Evolutionary conservation across 1,140 invertebrate species (phyloP).

Genomic region (Paraescarpia echinospica): DNA sequence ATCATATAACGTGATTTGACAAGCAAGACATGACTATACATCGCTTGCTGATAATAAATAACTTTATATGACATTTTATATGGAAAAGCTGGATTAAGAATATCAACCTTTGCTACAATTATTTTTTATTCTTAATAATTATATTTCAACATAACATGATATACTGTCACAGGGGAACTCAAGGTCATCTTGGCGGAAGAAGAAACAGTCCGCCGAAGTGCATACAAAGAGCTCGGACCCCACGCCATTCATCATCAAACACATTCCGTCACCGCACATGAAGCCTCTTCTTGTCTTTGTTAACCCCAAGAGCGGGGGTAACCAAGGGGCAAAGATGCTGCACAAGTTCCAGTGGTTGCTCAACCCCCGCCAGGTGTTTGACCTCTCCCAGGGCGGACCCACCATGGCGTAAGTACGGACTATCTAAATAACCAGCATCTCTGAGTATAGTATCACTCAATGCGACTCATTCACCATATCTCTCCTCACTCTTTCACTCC

Average conservation of each 20-base stretch:
- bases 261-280: slow-evolving; percentile 82
- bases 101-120: too few species aligned
- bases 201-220: slow-evolving; percentile 73
- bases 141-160: too few species aligned
- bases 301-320: slow-evolving; percentile 70
- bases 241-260: slow-evolving; percentile 77
- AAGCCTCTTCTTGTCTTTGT: slow-evolving; percentile 86
- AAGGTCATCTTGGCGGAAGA: slow-evolving; percentile 87
- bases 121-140: too few species aligned
- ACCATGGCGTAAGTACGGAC: slow-evolving; percentile 72
- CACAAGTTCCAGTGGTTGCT: slow-evolving; percentile 70
- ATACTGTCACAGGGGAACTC: slow-evolving; percentile 70
- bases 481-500: too few species aligned
- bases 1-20: too few species aligned
- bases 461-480: too few species aligned
- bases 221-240: slow-evolving; percentile 61
- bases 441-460: too few species aligned
- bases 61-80: too few species aligned
- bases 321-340: slow-evolving; percentile 68
- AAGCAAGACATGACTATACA: too few species aligned
- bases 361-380: slow-evolving; percentile 80
- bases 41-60: too few species aligned
- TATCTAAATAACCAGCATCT: too few species aligned
- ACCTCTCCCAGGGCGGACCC: slow-evolving; percentile 93
- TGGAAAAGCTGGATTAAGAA: too few species aligned